phyloP scores from a whole-genome alignment of 2,797 vertebrate species.

The Psittacula echo region DNA sequence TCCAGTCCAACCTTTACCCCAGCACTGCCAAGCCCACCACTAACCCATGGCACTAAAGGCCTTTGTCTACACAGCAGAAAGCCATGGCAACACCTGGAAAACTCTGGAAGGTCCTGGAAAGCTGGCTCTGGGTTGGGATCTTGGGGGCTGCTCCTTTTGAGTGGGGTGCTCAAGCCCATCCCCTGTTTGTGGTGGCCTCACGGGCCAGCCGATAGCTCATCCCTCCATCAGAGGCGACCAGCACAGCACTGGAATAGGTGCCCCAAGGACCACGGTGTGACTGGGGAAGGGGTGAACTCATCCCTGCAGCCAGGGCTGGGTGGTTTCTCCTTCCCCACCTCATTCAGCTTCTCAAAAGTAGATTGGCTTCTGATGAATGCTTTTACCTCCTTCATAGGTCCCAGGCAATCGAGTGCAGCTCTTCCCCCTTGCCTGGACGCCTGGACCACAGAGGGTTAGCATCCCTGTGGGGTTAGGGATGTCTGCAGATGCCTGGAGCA shows the following conservation, averaged over 20 bases:
- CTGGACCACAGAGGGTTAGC: neutral
- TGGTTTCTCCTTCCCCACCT: neutral
- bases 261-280: neutral
- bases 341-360: neutral
- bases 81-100: neutral
- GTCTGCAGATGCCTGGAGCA: neutral
- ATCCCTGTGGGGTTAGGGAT: rapidly evolving
- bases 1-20: neutral
- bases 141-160: neutral
- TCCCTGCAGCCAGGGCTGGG: neutral
- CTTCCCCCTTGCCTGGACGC: neutral
- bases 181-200: neutral
- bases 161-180: neutral
- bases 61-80: neutral
- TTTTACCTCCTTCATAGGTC: neutral
- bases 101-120: neutral
- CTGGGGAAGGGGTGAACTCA: neutral
- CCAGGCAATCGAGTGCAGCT: neutral
- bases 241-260: neutral
- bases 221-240: neutral
- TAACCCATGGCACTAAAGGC: neutral
- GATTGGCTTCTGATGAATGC: constrained; percentile 47
- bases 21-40: neutral
- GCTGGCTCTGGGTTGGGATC: neutral
- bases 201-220: neutral